Percentiles rank a stretch among this genome's conserved stretches.
These are phyloP conservation scores for Saimiri boliviensis DNA, from an alignment of 2,113 vertebrate species.

Conservation along the genomic window DNA sequence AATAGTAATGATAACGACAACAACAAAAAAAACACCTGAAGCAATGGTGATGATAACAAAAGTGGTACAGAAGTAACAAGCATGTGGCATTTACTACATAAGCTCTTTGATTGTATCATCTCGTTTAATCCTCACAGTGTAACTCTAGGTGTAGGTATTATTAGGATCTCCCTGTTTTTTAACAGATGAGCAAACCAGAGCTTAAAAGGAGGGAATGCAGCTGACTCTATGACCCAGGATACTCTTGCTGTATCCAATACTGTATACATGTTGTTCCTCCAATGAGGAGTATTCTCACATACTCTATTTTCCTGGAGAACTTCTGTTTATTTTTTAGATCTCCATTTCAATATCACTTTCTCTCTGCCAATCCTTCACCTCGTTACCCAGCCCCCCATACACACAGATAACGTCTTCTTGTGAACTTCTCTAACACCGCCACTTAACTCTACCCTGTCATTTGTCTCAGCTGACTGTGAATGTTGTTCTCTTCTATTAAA, in stretches of 20 bases:
- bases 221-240: neutral
- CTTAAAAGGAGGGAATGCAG: neutral
- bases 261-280: neutral
- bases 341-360: neutral
- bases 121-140: neutral
- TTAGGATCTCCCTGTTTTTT: neutral
- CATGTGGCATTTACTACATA: neutral
- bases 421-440: neutral
- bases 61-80: neutral
- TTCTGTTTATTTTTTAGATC: neutral
- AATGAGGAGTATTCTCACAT: neutral
- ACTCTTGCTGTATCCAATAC: neutral
- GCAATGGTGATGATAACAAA: neutral
- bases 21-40: neutral
- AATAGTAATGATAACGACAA: accelerated
- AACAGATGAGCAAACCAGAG: neutral
- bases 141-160: neutral
- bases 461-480: neutral
- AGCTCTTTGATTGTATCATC: neutral
- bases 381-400: neutral
- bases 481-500: neutral
- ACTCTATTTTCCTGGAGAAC: neutral
- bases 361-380: neutral
- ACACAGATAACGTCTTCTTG: neutral
- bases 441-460: neutral